Base-by-base conservation (phyloP, 1,140 invertebrate species). In the Pseudomyrmex pallidus region DNA sequence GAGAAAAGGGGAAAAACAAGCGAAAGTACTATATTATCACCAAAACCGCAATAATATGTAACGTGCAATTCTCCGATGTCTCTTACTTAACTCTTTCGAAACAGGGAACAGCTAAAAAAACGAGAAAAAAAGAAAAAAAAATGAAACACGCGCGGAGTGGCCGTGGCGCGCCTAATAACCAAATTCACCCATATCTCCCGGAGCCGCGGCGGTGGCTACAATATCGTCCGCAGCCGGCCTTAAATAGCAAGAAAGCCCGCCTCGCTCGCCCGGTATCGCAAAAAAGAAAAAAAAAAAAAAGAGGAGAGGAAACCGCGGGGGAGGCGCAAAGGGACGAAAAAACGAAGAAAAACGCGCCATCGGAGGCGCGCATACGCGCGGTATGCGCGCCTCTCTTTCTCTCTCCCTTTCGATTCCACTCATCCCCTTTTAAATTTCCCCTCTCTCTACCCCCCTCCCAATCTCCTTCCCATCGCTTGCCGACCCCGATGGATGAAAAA, bases 401-500 rank as follows among this genome's bases (percentile, higher is more conserved):
- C 61, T 13, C 17, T 13, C 22, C 57, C 17, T 17, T 20, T 10
- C 17, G 35, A 35, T 35, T 35, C 35, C 35, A 7, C 35, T 35
- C 35, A 35, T 35, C 35, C 35, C 0, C 35, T 35, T 35, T 35
- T 35, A 35, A 35, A 35, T 35, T 35, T 35, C 35, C n/a, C n/a
- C 57, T 22, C 59, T 20, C 25, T 25, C n/a, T n/a, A n/a, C n/a
- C n/a, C n/a, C 25, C 12, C 52, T 48, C 17, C 48, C 59, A 1
- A 12, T 25, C 25, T 17, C 20, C 25, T 59, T 15, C 44, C 9
- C 8, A 25, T 57, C 22, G 52, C 56, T 66, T 48, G 54, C 67
- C n/a, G 74, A 68, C 63, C 15, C 82, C 87, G 89, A 88, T 91
- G 86, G 86, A 91, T 92, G 90, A 91, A 92, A 92, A 91, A 91